Base-by-base conservation (phyloP, 53 echinoderm and acorn worm species). In the Stichopus horrens region DNA sequence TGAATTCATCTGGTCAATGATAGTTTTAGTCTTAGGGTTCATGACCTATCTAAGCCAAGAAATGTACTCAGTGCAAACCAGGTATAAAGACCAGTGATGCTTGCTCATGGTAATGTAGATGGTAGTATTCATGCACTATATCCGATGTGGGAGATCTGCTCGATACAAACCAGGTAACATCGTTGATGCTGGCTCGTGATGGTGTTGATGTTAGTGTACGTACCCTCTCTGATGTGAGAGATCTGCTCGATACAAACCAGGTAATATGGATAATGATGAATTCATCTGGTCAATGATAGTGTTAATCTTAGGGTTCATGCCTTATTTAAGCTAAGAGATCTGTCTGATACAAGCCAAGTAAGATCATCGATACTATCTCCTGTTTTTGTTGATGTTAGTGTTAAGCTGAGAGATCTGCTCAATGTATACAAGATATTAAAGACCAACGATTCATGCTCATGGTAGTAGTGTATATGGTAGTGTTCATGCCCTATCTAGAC, bases 201-300 rank as follows among this genome's bases (percentile, higher is more conserved):
- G 95, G 97, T 89, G 86, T 97, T 65, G 97, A 97, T 90, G 97
- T 97, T 53, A 88, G 95, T 52, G 77, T 95, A 2, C 95, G 95
- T 88, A 95, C 97, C 20, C 88, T 97, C 55, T 94, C 95, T 20
- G 95, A 97, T 54, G 92, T 97, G 53, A 92, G 94, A 74, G 95
- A 95, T 77, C 79, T 97, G 68, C 92, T 97, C 23, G 92, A 90
- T 22, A 79, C 89, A 18, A 95, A 95, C 74, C 95, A 95, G 94
- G 95, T 95, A 54, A 86, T 2, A 37, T 37, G 1, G 0, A 2
- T 37, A 37, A 37, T 37, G 37, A 37, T 37, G 37, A 37, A 37
- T 37, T 1, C 37, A 37, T 37, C 37, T 37, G 37, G 37, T 37
- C 2, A 2, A 37, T 37, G 37, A n/a, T 13, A 68, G 71, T 68